Conservation (phyloP, 2,113 vertebrate genomes). For the Trematomus loennbergii region DNA sequence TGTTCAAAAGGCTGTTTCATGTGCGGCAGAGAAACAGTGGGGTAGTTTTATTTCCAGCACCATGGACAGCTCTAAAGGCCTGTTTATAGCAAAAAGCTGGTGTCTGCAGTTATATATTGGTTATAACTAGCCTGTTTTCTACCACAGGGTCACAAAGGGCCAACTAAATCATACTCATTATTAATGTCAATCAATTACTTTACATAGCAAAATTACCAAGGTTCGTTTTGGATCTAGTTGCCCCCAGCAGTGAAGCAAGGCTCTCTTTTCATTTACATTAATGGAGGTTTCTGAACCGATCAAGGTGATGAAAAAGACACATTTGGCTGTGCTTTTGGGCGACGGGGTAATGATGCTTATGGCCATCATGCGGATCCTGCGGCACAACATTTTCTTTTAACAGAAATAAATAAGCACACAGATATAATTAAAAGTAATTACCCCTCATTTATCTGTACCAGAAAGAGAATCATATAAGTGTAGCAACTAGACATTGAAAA, state of each 20-base stretch:
- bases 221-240: constrained; percentile 28
- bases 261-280: constrained; percentile 44
- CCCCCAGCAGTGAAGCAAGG: constrained; percentile 17
- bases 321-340: constrained; percentile 38
- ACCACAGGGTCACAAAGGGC: constrained; percentile 21
- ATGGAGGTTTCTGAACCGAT: constrained; percentile 40
- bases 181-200: constrained; percentile 48
- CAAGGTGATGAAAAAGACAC: constrained; percentile 18
- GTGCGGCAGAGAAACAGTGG: not conserved
- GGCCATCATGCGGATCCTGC: not conserved
- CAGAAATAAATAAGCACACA: constrained; percentile 7
- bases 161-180: constrained; percentile 36
- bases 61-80: constrained; percentile 46
- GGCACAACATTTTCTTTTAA: not conserved
- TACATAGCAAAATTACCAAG: constrained; percentile 33
- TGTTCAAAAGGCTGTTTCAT: constrained; percentile 18
- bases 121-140: constrained; percentile 18
- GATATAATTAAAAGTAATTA: constrained; percentile 7
- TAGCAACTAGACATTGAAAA: not conserved
- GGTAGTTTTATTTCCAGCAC: constrained; percentile 42
- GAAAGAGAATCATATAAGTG: not conserved
- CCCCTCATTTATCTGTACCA: not conserved
- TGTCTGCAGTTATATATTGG: constrained; percentile 23
- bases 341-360: constrained; percentile 29
- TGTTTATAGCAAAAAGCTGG: not conserved